These are phyloP conservation scores for Beroe forskalii DNA, from an alignment of 37 sponge, comb jelly and placozoan species.

Conservation along the genomic window DNA sequence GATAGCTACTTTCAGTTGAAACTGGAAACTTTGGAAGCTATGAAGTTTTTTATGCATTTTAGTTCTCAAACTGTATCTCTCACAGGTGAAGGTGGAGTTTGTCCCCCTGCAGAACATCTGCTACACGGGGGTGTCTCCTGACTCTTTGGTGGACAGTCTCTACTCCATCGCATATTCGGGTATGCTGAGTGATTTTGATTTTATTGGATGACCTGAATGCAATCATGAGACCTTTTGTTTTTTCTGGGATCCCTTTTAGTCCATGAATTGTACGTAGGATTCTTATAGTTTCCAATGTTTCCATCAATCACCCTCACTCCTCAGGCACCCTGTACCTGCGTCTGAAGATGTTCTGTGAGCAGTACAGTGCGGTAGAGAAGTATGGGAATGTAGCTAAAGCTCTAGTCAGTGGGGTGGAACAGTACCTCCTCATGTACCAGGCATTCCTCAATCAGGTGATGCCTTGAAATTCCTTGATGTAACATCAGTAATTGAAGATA, in stretches of 20 bases:
- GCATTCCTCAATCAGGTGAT: constrained; percentile 12
- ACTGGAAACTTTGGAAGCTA: not conserved
- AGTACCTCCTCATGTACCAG: constrained; percentile 21
- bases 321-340: constrained; percentile 54
- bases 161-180: constrained; percentile 46
- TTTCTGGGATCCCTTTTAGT: too few relatives aligned
- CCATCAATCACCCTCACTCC: not conserved
- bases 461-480: too few relatives aligned
- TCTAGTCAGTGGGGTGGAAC: constrained; percentile 37
- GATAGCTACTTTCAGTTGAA: too few relatives aligned
- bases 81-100: constrained; percentile 54
- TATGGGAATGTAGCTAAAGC: constrained; percentile 36
- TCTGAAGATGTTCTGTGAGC: constrained; percentile 62
- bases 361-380: constrained; percentile 33
- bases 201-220: too few relatives aligned
- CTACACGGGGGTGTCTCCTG: constrained; percentile 42
- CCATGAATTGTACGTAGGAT: too few relatives aligned
- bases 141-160: constrained; percentile 25
- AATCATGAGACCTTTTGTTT: too few relatives aligned
- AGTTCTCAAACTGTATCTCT: too few relatives aligned
- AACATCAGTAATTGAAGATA: too few relatives aligned
- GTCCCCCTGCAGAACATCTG: constrained; percentile 58
- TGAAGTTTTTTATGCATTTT: too few relatives aligned
- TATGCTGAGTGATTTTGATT: not conserved
- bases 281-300: too few relatives aligned